These are phyloP conservation scores for Mesocentrotus franciscanus DNA, from an alignment of 53 echinoderm and acorn worm species.

Conservation along the genomic window DNA sequence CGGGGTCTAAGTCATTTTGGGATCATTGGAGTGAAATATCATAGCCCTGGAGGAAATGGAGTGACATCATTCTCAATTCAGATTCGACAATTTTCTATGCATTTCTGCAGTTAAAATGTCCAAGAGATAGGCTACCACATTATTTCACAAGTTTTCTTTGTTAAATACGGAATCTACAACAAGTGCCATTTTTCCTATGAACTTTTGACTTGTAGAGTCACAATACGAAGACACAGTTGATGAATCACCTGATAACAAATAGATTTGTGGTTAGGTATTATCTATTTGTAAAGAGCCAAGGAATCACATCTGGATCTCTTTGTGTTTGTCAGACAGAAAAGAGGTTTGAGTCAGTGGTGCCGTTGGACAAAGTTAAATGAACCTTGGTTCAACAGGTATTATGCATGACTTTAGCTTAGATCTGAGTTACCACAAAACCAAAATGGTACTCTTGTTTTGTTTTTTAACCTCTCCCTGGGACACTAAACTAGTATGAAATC, in stretches of 20 bases:
- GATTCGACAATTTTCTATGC: too few relatives aligned
- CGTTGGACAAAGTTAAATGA: conserved; percentile 22
- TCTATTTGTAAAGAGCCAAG: background rate
- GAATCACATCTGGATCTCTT: conserved; percentile 3
- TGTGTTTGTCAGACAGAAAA: background rate
- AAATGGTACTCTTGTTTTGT: background rate
- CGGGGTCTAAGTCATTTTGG: too few relatives aligned
- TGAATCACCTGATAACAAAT: conserved; percentile 44
- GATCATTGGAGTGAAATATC: too few relatives aligned
- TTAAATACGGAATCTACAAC: background rate
- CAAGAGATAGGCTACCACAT: too few relatives aligned
- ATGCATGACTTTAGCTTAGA: background rate
- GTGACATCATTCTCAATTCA: too few relatives aligned
- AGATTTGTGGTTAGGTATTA: conserved; percentile 42
- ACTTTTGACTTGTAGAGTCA: conserved; percentile 20
- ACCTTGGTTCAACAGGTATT: background rate
- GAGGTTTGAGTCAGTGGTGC: background rate
- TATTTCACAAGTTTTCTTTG: background rate
- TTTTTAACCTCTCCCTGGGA: background rate
- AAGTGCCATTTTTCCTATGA: background rate
- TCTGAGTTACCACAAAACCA: background rate
- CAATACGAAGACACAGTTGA: conserved; percentile 27
- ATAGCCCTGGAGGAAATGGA: too few relatives aligned
- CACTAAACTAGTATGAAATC: background rate
- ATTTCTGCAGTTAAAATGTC: too few relatives aligned